phyloP scores from a whole-genome alignment of 2,797 vertebrate genomes.

The Pangasius larnaudii region DNA sequence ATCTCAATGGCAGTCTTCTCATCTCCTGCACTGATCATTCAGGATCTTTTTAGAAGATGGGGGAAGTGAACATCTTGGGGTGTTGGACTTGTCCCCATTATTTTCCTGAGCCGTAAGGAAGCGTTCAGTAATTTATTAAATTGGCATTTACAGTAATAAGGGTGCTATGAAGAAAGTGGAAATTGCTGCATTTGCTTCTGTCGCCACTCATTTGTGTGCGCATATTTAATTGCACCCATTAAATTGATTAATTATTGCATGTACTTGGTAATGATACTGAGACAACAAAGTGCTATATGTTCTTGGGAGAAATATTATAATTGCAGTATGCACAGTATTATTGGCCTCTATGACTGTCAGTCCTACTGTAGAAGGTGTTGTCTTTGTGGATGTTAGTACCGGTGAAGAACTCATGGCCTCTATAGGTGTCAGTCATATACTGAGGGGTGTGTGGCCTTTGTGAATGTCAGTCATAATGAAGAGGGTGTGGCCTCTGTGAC shows the following conservation, averaged over 20 bases:
- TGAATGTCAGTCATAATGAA: not conserved
- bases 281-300: constrained; percentile 19
- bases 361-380: not conserved
- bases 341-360: not conserved
- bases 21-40: too few species aligned
- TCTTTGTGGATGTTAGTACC: not conserved
- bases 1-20: too few species aligned
- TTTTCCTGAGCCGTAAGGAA: constrained; percentile 5
- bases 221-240: constrained; percentile 48
- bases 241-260: constrained; percentile 33
- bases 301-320: not conserved
- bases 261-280: constrained; percentile 25
- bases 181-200: constrained; percentile 46
- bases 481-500: not conserved
- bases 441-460: not conserved
- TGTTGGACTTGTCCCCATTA: not conserved
- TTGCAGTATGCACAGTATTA: not conserved
- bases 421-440: not conserved
- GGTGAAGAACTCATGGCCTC: not conserved
- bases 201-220: not conserved
- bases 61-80: not conserved
- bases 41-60: too few species aligned
- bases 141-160: constrained; percentile 51
- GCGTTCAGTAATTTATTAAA: constrained; percentile 48
- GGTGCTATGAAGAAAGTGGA: not conserved